Evolutionary conservation across 2,113 vertebrate genomes (phyloP).

Genomic region (Poeciliopsis occidentalis): DNA sequence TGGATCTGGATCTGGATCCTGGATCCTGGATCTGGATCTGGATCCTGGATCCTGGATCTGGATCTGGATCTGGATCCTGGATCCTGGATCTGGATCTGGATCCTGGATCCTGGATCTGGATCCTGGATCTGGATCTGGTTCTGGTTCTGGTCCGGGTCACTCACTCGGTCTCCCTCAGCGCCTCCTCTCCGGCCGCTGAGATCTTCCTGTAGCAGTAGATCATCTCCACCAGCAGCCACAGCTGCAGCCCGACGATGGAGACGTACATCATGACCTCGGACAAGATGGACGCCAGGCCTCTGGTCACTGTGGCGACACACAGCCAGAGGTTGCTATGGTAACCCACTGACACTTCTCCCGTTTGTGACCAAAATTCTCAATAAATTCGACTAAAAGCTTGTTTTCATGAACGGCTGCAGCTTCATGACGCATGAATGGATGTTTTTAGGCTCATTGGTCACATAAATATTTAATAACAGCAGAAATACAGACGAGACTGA

Average conservation of each 20-base stretch:
- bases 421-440: too few relatives aligned
- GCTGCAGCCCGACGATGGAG: constrained; percentile 89
- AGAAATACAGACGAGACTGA: too few relatives aligned
- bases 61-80: too few relatives aligned
- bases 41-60: background rate
- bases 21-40: too few relatives aligned
- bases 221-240: constrained; percentile 93
- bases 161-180: constrained; percentile 87
- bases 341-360: too few relatives aligned
- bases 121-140: background rate
- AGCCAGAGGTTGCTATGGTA: too few relatives aligned
- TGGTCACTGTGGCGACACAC: constrained; percentile 75
- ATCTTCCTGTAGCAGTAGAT: constrained; percentile 93
- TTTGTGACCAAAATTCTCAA: too few relatives aligned
- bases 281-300: constrained; percentile 87
- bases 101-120: background rate
- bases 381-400: too few relatives aligned
- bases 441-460: too few relatives aligned
- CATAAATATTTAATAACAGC: too few relatives aligned
- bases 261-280: constrained; percentile 95
- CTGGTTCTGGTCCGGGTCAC: constrained; percentile 44
- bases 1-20: background rate
- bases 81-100: too few relatives aligned
- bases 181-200: constrained; percentile 84
- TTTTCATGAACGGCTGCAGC: too few relatives aligned